Conservation (phyloP, 2,888 invertebrate species). For the Cantharis nigra region DNA sequence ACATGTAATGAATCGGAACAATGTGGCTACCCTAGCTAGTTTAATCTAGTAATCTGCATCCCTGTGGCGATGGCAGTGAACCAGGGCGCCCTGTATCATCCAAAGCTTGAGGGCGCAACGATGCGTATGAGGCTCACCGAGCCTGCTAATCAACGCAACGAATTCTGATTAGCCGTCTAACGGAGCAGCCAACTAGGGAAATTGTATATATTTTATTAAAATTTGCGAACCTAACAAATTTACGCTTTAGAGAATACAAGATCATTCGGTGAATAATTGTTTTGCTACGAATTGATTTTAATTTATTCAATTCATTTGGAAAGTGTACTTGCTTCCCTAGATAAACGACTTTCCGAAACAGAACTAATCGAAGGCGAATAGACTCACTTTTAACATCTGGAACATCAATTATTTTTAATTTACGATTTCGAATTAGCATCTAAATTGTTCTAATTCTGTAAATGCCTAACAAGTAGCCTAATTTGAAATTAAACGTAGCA, state of each 20-base stretch:
- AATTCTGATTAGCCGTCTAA: conserved; percentile 38
- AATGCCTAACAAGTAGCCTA: conserved; percentile 12
- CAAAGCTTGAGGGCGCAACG: conserved; percentile 10
- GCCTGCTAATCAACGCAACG: conserved; percentile 39
- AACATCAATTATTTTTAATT: conserved; percentile 5
- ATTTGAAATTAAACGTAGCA: conserved; percentile 19
- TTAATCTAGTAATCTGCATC: conserved; percentile 33
- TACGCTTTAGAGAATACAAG: conserved; percentile 1
- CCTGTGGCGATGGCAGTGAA: conserved; percentile 17
- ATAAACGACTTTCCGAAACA: background rate
- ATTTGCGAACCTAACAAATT: conserved; percentile 4
- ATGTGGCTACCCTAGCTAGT: conserved; percentile 23
- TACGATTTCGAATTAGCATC: background rate
- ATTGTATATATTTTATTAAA: conserved; percentile 10
- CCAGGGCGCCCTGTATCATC: conserved; percentile 8
- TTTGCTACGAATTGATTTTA: background rate
- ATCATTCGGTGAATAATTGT: background rate
- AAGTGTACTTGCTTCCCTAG: background rate
- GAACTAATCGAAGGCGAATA: background rate
- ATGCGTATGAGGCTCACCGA: conserved; percentile 28
- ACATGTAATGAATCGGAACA: conserved; percentile 34
- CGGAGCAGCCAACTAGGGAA: conserved; percentile 32
- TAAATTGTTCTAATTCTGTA: conserved; percentile 4
- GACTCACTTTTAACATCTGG: background rate
- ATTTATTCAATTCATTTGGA: background rate